Evolutionary conservation across 2,888 invertebrate species (phyloP), one percentile per base, ranked within the genome.

Genomic region (Stenurella melanura): DNA sequence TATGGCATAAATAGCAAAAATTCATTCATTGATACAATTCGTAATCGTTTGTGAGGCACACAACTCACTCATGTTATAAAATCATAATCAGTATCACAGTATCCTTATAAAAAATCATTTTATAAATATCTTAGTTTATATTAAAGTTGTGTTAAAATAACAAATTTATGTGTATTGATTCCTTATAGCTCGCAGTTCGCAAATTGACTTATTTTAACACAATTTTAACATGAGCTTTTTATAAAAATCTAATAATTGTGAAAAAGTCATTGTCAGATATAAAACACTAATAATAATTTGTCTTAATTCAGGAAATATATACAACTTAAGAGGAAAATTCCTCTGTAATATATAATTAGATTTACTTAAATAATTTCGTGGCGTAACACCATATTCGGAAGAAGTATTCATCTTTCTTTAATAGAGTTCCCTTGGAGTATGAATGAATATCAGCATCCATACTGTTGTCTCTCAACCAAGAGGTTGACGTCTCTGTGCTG

Each of bases 361-460:
- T 78, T 77, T 93, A 95, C 90, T 96, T 95, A 90, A 96, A 96
- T 78, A 96, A 91, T 89, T 95, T 94, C 86, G 95, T 95, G 83
- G 96, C 95, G 87, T 96, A 94, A 89, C 95, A 94, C 96, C 96
- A 97, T 90, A 97, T 95, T 84, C 96, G 93, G 94, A 98, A 98
- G 94, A 97, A 98, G 91, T 98, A 98, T 90, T 98, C 97, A 89
- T 97, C 97, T 86, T 95, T 93, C 82, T 95, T 92, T 70, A 97
- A 91, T 71, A 97, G 92, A 76, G 95, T 94, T 80, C 95, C 95
- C 83, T 95, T 93, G n/a, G 97, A 96, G 90, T 97, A 97, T 60
- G 96, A 95, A 83, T 94, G 93, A 83, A 97, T 97, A 87, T 97
- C 96, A 2, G 97, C 97, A 89, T 98, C 97, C 95, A 98, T 97